Percentiles rank a stretch among this genome's conserved stretches.
These are phyloP conservation scores for Bombus difficillimus DNA, from an alignment of 1,140 invertebrate species.

Conservation along the genomic window DNA sequence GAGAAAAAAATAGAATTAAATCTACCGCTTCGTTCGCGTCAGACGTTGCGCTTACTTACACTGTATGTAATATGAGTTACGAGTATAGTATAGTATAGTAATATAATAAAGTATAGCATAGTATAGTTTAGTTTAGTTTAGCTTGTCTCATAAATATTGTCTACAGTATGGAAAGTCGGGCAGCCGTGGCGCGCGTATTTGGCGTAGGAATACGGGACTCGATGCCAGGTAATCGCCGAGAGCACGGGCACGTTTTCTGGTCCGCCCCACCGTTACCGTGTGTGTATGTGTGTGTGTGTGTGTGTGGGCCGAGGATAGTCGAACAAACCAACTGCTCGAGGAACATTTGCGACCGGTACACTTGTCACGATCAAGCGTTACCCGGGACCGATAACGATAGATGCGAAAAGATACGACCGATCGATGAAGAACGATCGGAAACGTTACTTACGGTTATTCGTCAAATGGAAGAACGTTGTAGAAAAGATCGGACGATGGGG, in stretches of 20 bases:
- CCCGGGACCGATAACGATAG: not conserved
- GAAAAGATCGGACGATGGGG: not conserved
- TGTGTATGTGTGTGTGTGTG: no score
- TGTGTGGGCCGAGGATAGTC: not conserved
- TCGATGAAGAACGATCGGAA: not conserved
- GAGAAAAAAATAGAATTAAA: constrained; percentile 48
- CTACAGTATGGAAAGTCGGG: constrained; percentile 81
- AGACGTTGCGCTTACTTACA: constrained; percentile 67
- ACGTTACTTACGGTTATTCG: not conserved
- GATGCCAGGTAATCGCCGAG: constrained; percentile 70
- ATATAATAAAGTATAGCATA: constrained; percentile 48
- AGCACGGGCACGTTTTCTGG: constrained; percentile 53
- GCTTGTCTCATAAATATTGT: constrained; percentile 82
- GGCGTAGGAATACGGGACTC: constrained; percentile 80
- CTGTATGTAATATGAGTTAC: constrained; percentile 67
- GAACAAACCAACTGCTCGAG: not conserved
- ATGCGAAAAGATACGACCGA: not conserved
- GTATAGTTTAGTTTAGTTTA: constrained; percentile 70
- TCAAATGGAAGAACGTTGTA: constrained; percentile 38
- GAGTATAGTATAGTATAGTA: constrained; percentile 43
- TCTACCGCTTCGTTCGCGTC: constrained; percentile 63
- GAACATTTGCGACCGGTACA: constrained; percentile 15
- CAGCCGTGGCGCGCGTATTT: constrained; percentile 78
- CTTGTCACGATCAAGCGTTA: not conserved
- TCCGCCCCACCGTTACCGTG: not conserved